Evolutionary conservation across 2,888 invertebrate genomes (phyloP).

Genomic region (Uloborus plumipes): DNA sequence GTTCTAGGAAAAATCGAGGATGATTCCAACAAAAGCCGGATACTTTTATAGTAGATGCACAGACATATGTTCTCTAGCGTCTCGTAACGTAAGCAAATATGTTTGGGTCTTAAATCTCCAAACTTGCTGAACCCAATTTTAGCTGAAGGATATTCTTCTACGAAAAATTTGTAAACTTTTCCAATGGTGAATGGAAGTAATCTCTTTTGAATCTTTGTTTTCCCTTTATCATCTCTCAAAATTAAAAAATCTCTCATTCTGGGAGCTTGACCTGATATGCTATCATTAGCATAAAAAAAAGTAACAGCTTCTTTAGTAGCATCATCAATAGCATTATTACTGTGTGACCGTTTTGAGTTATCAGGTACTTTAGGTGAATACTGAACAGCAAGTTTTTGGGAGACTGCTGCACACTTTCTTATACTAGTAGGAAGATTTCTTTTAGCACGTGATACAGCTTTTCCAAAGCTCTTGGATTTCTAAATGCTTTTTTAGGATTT

Average conservation of each 20-base stretch:
- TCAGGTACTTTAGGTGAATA: no score
- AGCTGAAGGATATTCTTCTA: constrained; percentile 4
- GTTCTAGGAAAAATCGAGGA: not conserved
- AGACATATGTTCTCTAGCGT: not conserved
- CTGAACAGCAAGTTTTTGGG: no score
- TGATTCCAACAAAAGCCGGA: not conserved
- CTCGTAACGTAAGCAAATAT: not conserved
- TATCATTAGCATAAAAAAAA: no score
- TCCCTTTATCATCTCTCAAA: not conserved
- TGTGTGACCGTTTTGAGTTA: no score
- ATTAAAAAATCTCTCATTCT: no score
- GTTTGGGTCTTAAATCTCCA: constrained; percentile 5
- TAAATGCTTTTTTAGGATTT: not conserved
- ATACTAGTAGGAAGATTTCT: not conserved
- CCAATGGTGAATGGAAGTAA: not conserved
- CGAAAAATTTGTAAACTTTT: not conserved
- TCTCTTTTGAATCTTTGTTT: constrained; percentile 10
- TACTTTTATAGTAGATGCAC: not conserved
- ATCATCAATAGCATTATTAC: no score
- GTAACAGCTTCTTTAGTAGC: no score
- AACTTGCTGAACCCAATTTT: constrained; percentile 19
- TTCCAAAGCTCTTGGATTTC: not conserved
- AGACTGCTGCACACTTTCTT: not conserved
- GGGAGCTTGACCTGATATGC: no score
- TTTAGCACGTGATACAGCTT: constrained; percentile 3